These are phyloP conservation scores for Diaperis boleti DNA, from an alignment of 2,888 invertebrate species.

Conservation along the genomic window DNA sequence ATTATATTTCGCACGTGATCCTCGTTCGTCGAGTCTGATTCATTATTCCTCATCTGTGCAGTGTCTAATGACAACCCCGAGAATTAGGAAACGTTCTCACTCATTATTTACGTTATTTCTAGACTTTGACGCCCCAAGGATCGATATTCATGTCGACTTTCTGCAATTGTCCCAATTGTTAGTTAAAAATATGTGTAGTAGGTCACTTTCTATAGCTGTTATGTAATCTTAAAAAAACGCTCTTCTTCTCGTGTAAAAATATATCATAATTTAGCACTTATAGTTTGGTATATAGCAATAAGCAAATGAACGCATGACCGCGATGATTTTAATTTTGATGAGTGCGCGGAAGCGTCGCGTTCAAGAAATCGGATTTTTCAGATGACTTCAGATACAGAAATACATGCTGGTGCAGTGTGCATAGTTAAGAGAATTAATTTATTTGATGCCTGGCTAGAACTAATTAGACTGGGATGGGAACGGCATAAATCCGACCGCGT, in stretches of 20 bases:
- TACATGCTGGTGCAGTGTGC: slow-evolving; percentile 3
- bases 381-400: neutral
- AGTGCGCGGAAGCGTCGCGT: neutral
- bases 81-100: too few relatives aligned
- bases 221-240: too few relatives aligned
- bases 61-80: slow-evolving; percentile 1
- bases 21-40: slow-evolving; percentile 4
- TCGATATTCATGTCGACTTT: too few relatives aligned
- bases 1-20: slow-evolving; percentile 26
- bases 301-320: slow-evolving; percentile 1
- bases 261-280: too few relatives aligned
- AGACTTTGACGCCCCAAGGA: too few relatives aligned
- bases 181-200: too few relatives aligned
- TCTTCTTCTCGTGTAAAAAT: too few relatives aligned
- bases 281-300: too few relatives aligned
- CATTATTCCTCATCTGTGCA: slow-evolving; percentile 17
- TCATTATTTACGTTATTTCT: too few relatives aligned
- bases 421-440: slow-evolving; percentile 2
- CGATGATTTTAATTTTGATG: neutral
- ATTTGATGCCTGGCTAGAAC: slow-evolving; percentile 10
- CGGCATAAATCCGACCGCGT: slow-evolving; percentile 5
- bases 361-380: neutral
- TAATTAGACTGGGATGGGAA: slow-evolving; percentile 11
- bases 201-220: too few relatives aligned
- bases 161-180: too few relatives aligned